A percentile compares a stretch with the other conserved stretches of the same genome.
phyloP scores from a whole-genome alignment of 1,140 invertebrate genomes.

The Lucilia cuprina region DNA sequence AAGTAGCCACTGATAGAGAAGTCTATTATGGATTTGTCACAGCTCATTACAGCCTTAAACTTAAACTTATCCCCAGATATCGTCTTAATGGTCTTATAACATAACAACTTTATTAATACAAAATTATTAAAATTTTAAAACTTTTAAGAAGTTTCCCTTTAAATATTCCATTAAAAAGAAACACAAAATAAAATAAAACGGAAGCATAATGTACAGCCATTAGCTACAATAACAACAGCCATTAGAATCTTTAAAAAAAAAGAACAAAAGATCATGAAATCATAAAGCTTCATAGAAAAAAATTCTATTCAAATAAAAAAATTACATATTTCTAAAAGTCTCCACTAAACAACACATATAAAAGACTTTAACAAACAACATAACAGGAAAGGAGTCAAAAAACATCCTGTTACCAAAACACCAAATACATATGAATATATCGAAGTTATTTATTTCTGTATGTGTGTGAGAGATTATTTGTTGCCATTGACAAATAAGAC shows the following conservation, averaged over 20 bases:
- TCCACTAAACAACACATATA: constrained; percentile 25
- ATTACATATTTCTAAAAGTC: not conserved
- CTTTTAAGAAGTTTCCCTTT: not conserved
- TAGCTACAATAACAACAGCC: constrained; percentile 22
- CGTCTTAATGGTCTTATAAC: too few species aligned
- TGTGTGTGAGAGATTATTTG: too few species aligned
- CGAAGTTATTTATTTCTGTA: too few species aligned
- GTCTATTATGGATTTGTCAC: too few species aligned
- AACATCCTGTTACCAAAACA: constrained; percentile 38
- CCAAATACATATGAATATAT: not conserved
- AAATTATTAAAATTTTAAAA: not conserved
- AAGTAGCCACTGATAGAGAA: too few species aligned
- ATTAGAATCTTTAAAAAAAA: not conserved
- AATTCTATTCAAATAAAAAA: constrained; percentile 28
- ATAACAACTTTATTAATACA: too few species aligned
- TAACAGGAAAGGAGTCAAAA: constrained; percentile 36
- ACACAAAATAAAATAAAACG: not conserved
- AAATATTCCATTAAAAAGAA: not conserved
- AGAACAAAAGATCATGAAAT: constrained; percentile 14
- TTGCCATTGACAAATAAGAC: constrained; percentile 32
- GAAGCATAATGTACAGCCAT: constrained; percentile 36
- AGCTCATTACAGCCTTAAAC: too few species aligned
- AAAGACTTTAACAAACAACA: constrained; percentile 4
- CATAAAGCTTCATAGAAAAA: constrained; percentile 9
- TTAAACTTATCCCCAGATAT: too few species aligned